Evolutionary conservation across 2,113 vertebrate genomes (phyloP).

Genomic region (Neoarius graeffei): DNA sequence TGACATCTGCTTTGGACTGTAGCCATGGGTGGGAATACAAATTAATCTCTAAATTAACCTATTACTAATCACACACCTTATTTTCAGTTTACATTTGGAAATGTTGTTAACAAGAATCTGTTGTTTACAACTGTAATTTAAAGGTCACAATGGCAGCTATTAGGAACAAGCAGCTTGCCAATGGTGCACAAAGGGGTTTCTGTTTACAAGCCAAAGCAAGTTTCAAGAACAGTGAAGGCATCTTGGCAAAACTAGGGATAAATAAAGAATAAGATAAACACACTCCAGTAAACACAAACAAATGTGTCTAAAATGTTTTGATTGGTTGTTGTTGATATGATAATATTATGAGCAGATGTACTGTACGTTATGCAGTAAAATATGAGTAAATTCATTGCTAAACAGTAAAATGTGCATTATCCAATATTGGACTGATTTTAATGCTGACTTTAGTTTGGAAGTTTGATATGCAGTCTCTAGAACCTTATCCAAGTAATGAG

Average conservation of each 20-base stretch:
- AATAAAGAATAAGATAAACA: conserved; percentile 50
- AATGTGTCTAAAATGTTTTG: conserved; percentile 4
- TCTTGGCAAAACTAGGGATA: neutral
- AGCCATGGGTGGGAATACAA: neutral
- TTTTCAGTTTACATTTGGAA: conserved; percentile 20
- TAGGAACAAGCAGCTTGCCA: conserved; percentile 21
- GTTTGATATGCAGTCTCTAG: neutral
- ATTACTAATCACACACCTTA: conserved; percentile 37
- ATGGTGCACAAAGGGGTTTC: conserved; percentile 25
- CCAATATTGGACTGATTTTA: neutral
- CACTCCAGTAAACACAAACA: conserved; percentile 27
- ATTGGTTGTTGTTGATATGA: conserved; percentile 6
- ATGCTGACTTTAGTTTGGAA: neutral
- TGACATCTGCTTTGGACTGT: conserved; percentile 2
- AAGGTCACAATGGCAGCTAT: conserved; percentile 31
- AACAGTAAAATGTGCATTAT: neutral
- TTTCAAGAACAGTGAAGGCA: conserved; percentile 30
- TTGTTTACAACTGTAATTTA: conserved; percentile 19
- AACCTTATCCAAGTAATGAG: neutral
- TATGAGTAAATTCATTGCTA: neutral
- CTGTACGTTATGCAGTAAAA: neutral
- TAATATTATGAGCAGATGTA: conserved; percentile 1
- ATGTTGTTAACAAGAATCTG: neutral
- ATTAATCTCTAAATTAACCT: conserved; percentile 21
- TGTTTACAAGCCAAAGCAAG: conserved; percentile 30